Base-by-base conservation (phyloP, 37 sponge, comb jelly and placozoan species). In the Spongilla lacustris region DNA sequence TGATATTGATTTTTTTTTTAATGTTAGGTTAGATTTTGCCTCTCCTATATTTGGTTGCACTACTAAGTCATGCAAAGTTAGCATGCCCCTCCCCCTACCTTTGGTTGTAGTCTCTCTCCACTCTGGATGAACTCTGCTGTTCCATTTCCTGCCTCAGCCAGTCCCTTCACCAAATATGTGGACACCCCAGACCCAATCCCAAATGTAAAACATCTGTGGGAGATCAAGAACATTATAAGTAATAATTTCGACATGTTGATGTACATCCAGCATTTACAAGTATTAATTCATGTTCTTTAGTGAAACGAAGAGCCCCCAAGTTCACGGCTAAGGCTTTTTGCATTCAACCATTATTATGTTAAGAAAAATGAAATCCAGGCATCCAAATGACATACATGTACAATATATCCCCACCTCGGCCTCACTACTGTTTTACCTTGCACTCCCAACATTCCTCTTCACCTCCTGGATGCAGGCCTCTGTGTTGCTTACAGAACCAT, bases 171-270 rank as follows among this genome's bases (percentile, higher is more conserved):
- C 71, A 96, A 77, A 27, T 50, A 83, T 67, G 89, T 87, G 68
- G 97, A 96, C 10, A 90, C 97, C 30, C 94, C 97, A 76, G 83
- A 81, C n/a, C 97, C 97, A 73, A 96, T 93, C 4, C 94, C 97
- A 81, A 93, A 85, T 17, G 89, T 77, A 75, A 93, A 93, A n/a
- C 71, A 69, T 28, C 87, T 78, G 66, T 26, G 33, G 11, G 12
- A 58, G 12, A 17, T 23, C 0, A 8, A 69, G 27, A 69, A 69
- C 28, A 29, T 29, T 6, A 69, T 69, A 8, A n/a, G n/a, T n/a
- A n/a, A n/a, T n/a, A n/a, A n/a, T n/a, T n/a, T n/a, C n/a, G n/a
- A n/a, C n/a, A n/a, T n/a, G n/a, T n/a, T n/a, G n/a, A n/a, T n/a
- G n/a, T n/a, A n/a, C n/a, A n/a, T n/a, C n/a, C n/a, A n/a, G n/a